Evolutionary conservation across 2,888 invertebrate species (phyloP), one percentile per base, ranked within the genome.

Genomic region (Vannuccia rotundouncinata): DNA sequence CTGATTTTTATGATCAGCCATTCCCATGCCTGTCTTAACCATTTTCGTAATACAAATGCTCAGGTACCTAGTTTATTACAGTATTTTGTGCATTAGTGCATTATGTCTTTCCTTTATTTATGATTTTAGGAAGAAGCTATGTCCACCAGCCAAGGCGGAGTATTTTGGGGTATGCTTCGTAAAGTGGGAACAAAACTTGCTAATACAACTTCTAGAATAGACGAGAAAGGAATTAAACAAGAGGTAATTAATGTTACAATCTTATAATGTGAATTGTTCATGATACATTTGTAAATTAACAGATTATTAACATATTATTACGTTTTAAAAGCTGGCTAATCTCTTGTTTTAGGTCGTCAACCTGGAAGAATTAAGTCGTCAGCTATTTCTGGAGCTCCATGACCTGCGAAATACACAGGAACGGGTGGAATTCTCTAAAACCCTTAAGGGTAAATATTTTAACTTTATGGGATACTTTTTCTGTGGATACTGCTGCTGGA

Each of bases 381-480:
- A 98, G 86, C 88, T 99, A 81, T 99, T 99, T 89, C 89, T 99
- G n/a, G 98, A 99, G 88, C 92, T 94, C 0, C 95, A 95, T 83
- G 96, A 96, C 85, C 91, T 96, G 77, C 92, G 94, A 83, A 94
- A 93, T 83, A 94, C 94, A 91, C 85, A 86, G 85, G 87, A 82
- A 45, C 91, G 94, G 82, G 92, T 95, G 66, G 93, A 31, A 25
- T 81, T 31, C 30, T 81, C 79, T 25, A 80, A 66, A 25, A 81
- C 81, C 17, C 5, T 81, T 13, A 80, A 95, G 88, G 99, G 99
- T 84, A 94, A 93, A 89, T 99, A 98, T 89, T 99, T 99, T 88
- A 99, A 99, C 89, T 93, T 95, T 83, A 90, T 99, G 0, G 99
- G 99, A 0, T 95, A 99, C 86, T 97, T 99, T 89, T 99, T 99